These are phyloP conservation scores for Neopipo cinnamomea DNA, from an alignment of 2,113 vertebrate genomes.

Conservation along the genomic window DNA sequence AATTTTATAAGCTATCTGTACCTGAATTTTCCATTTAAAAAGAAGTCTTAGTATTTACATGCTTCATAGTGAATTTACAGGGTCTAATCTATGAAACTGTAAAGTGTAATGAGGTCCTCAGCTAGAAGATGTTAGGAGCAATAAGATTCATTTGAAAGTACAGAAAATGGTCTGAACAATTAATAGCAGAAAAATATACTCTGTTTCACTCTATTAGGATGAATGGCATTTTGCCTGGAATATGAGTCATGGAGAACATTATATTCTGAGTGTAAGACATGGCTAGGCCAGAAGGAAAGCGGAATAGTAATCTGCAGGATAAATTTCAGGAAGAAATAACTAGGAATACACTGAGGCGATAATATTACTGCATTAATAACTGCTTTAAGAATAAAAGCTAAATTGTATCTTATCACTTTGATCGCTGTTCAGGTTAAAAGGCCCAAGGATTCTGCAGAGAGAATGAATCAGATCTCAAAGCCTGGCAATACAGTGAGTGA, in stretches of 20 bases:
- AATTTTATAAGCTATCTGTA: not conserved
- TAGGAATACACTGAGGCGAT: not conserved
- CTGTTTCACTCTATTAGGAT: not conserved
- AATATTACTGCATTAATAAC: not conserved
- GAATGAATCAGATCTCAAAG: not conserved
- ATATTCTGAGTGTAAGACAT: not conserved
- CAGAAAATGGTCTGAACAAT: not conserved
- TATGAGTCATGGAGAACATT: constrained; percentile 16
- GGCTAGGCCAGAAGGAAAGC: not conserved
- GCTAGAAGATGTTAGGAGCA: not conserved
- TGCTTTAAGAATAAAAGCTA: not conserved
- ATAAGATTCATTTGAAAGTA: not conserved
- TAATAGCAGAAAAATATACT: not conserved
- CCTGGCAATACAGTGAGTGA: fast-evolving
- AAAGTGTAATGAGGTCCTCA: not conserved
- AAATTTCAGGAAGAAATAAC: not conserved
- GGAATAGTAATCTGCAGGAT: not conserved
- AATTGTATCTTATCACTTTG: not conserved
- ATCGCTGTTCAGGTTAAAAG: not conserved
- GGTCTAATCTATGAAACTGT: not conserved
- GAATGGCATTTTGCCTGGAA: constrained; percentile 43
- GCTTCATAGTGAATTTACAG: not conserved
- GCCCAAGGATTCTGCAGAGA: not conserved
- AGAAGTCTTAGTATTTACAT: not conserved
- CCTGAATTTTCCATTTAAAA: not conserved